Conservation (phyloP, 2,888 invertebrate species). For the Dexiosoma caninum region DNA sequence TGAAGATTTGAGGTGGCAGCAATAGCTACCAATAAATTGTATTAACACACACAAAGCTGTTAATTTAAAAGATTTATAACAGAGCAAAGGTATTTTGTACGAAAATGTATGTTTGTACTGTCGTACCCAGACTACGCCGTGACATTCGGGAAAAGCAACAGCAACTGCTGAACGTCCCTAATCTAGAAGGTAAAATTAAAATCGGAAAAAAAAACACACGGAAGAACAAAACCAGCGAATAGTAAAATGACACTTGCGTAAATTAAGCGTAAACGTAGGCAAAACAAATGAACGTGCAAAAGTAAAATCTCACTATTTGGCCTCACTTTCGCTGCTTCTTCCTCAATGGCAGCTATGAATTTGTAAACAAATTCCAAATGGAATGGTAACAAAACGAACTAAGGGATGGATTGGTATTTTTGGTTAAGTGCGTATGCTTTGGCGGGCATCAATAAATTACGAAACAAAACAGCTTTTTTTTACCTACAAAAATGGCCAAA, state of each 20-base stretch:
- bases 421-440: not conserved
- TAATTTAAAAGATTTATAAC: slow-evolving; percentile 76
- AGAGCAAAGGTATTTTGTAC: slow-evolving; percentile 8
- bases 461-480: slow-evolving; percentile 31
- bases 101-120: slow-evolving; percentile 43
- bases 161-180: not conserved
- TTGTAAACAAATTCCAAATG: slow-evolving; percentile 1
- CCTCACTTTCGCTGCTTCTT: not conserved
- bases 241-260: slow-evolving; percentile 26
- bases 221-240: not conserved
- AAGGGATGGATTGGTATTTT: slow-evolving; percentile 7
- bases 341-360: not conserved
- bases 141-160: slow-evolving; percentile 17
- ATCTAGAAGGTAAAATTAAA: no score
- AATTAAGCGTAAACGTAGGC: slow-evolving; percentile 43
- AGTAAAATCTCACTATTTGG: not conserved
- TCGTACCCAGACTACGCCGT: slow-evolving; percentile 12
- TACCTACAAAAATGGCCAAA: not conserved
- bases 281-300: slow-evolving; percentile 36
- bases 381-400: not conserved
- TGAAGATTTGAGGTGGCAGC: slow-evolving; percentile 57
- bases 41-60: slow-evolving; percentile 75
- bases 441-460: slow-evolving; percentile 52
- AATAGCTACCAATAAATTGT: slow-evolving; percentile 75
- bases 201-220: not conserved